Conservation (phyloP, 2,888 invertebrate genomes). For the Eurois occulta region DNA sequence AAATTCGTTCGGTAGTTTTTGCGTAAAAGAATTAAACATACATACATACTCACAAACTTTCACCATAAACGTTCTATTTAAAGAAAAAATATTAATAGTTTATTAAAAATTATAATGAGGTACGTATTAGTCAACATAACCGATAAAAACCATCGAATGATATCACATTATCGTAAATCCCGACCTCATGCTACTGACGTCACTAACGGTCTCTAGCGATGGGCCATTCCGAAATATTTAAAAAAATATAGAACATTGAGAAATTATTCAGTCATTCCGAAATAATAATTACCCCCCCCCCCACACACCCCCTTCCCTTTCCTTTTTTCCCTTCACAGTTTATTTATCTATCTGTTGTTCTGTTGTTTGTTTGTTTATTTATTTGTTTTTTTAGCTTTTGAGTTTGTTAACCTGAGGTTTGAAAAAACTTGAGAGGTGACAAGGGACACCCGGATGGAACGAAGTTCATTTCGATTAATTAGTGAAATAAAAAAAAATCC, state of each 20-base stretch:
- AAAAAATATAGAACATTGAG: background rate
- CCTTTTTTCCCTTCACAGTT: background rate
- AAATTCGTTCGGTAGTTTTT: background rate
- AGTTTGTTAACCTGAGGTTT: no score
- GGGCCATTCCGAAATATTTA: background rate
- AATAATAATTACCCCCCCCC: background rate
- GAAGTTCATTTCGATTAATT: no score
- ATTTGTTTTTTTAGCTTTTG: background rate
- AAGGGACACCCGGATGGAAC: no score
- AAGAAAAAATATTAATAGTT: background rate
- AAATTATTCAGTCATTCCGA: background rate
- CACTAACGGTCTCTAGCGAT: background rate
- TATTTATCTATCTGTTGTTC: background rate
- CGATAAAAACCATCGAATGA: background rate
- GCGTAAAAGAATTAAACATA: background rate
- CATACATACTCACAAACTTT: background rate
- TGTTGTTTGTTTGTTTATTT: no score
- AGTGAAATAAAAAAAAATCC: no score
- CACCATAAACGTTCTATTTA: background rate
- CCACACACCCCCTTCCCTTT: no score
- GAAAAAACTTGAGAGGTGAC: no score
- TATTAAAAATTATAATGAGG: background rate
- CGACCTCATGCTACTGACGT: conserved; percentile 7
- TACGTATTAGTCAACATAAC: background rate
- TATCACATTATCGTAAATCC: conserved; percentile 37